A percentile compares a stretch with the other conserved stretches of the same genome.
Evolutionary conservation across 37 sponge, comb jelly and placozoan genomes (phyloP).

Genomic region (Petrosia ficiformis): DNA sequence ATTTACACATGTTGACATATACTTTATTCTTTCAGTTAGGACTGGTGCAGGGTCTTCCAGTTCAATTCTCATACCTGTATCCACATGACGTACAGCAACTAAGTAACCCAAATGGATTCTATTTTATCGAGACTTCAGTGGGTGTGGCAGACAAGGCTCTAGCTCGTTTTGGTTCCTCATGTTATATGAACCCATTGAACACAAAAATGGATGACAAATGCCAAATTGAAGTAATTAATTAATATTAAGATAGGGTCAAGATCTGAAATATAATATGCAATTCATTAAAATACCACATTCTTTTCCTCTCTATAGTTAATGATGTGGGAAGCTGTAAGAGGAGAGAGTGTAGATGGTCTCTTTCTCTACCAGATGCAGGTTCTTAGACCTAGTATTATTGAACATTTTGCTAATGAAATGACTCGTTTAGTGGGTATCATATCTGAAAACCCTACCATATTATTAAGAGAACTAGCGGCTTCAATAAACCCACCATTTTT

Average conservation of each 20-base stretch:
- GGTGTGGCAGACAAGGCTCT: slow-evolving; percentile 80
- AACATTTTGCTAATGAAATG: slow-evolving; percentile 36
- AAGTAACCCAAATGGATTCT: slow-evolving; percentile 68
- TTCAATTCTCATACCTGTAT: slow-evolving; percentile 58
- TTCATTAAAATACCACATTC: neutral
- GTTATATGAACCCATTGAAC: slow-evolving; percentile 80
- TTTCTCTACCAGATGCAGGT: slow-evolving; percentile 66
- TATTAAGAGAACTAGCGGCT: slow-evolving; percentile 14
- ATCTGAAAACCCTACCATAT: slow-evolving; percentile 29
- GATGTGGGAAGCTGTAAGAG: slow-evolving; percentile 69
- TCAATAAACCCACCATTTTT: slow-evolving; percentile 44
- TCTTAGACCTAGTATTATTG: slow-evolving; percentile 48
- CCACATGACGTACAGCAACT: slow-evolving; percentile 54
- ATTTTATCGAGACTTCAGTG: slow-evolving; percentile 79
- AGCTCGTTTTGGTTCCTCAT: slow-evolving; percentile 63
- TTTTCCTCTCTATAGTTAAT: slow-evolving; percentile 44
- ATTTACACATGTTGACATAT: too few relatives aligned
- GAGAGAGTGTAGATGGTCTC: slow-evolving; percentile 44
- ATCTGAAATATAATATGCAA: neutral
- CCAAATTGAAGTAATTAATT: slow-evolving; percentile 60
- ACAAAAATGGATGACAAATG: slow-evolving; percentile 70
- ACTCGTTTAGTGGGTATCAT: slow-evolving; percentile 32
- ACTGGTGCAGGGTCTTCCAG: slow-evolving; percentile 50
- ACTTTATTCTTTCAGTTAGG: slow-evolving; percentile 58
- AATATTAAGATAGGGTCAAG: neutral